Conservation (phyloP, 2,113 vertebrate genomes). For the Pachycephala philippinensis region DNA sequence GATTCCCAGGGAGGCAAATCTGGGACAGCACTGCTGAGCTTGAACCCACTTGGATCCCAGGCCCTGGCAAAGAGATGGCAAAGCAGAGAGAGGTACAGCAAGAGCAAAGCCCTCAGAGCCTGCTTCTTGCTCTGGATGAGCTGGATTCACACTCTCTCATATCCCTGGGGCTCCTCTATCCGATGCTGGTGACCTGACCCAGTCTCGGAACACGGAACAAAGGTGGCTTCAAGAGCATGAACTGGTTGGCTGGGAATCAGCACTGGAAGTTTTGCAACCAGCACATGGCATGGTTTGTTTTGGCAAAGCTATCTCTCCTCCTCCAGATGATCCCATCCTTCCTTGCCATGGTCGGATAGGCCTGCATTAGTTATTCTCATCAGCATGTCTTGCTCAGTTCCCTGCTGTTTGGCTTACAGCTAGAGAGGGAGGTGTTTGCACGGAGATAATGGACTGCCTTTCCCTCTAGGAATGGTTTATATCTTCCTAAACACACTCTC, state of each 20-base stretch:
- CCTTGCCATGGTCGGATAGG: not conserved
- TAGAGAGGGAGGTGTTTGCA: conserved; percentile 46
- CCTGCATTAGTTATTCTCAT: conserved; percentile 23
- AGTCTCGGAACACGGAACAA: not conserved
- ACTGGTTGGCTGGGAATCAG: not conserved
- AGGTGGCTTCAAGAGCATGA: not conserved
- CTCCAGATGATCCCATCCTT: conserved; percentile 15
- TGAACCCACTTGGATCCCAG: not conserved
- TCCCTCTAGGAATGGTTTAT: conserved; percentile 47
- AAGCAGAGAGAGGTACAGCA: not conserved
- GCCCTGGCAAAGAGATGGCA: not conserved
- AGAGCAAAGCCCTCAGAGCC: not conserved
- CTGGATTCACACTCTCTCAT: not conserved
- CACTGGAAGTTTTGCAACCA: not conserved
- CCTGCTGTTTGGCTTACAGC: conserved; percentile 40
- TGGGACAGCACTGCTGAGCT: not conserved
- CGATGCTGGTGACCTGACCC: not conserved
- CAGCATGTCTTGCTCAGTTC: not conserved
- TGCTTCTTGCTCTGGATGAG: not conserved
- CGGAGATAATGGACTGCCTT: conserved; percentile 46
- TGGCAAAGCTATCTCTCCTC: not conserved
- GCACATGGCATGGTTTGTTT: not conserved
- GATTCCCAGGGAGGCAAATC: not conserved
- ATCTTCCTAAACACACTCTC: conserved; percentile 58
- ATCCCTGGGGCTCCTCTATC: not conserved